Evolutionary conservation across 2,888 invertebrate genomes (phyloP), one percentile per base, ranked within the genome.

Genomic region (Dioctria rufipes): DNA sequence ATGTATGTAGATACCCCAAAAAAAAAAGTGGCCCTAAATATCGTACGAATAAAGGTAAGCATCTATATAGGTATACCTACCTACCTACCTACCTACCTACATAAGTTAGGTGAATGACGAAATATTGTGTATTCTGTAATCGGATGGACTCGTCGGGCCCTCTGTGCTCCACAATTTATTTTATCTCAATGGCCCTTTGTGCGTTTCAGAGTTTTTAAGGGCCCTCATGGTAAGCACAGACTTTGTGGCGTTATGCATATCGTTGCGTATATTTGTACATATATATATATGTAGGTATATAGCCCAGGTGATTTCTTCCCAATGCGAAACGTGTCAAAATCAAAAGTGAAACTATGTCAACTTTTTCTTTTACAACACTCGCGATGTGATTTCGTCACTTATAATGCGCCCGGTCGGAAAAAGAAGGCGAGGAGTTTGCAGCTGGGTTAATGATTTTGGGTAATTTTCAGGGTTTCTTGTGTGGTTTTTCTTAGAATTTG

Each of bases 111-210:
- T 65, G 39, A 42, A 40, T 65, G 65, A 42, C 42, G 65, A 65
- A 65, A 65, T 65, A 25, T 25, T 25, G 25, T 42, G 42, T 65
- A 65, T 65, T 65, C 42, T 65, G 65, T 42, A 65, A 65, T 65
- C 65, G 65, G 65, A 65, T 42, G 42, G 13, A 65, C 65, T 65
- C 65, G 37, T 3, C 65, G 65, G 65, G 65, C 25, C 25, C 25
- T 25, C 25, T 25, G 25, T 25, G 25, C n/a, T 65, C 65, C 65
- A 9, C 65, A 40, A 65, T 40, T 65, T 65, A 42, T 65, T 65
- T 65, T 65, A 65, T 65, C 65, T 65, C 40, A 65, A 65, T 65
- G 65, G 65, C 65, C 65, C 65, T 65, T 65, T 65, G 65, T 65
- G 65, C 9, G 40, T 5, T 25, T 25, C 25, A 25, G 25, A 25